Evolutionary conservation across 2,888 invertebrate genomes (phyloP), one percentile per base, ranked within the genome.

Genomic region (Limnephilus lunatus): DNA sequence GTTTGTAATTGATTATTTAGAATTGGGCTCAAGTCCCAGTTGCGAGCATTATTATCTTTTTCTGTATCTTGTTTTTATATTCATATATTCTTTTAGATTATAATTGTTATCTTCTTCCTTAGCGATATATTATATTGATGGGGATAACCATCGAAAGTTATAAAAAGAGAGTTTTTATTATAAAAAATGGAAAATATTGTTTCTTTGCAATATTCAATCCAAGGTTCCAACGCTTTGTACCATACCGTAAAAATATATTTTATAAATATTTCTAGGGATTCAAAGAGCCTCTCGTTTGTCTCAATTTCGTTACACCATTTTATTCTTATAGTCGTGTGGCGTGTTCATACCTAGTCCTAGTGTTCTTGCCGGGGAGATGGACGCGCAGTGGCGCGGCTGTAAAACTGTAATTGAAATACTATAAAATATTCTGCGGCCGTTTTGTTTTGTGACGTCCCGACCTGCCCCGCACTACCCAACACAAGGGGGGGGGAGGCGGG

Each of bases 341-440:
- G 82, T 82, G 30, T 82, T 15, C 5, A 31, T 82, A 32, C 82
- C 82, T 32, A 31, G 82, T 32, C 19, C 25, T n/a, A 0, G 87
- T 53, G 30, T 53, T n/a, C 19, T 31, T 48, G 91, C 25, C 3
- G 68, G 68, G 82, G 88, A 48, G 81, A 87, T 30, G 86, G 93
- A 90, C 91, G 92, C 92, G 83, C 90, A 85, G 89, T 93, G 92
- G 90, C 91, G 88, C 90, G 93, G 93, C 90, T 93, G 93, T 93
- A 93, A 93, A 93, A 93, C 93, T 93, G 93, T 93, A 93, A 93
- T 93, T 93, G 93, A 93, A 93, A 93, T 92, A 92, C 93, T 92
- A 93, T 93, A 93, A 93, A 93, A 93, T 93, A 93, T 93, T 93
- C 93, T 90, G 93, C 90, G 93, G 92, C 92, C 93, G 93, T 92